Evolutionary conservation across 2,888 invertebrate species (phyloP), one percentile per base, ranked within the genome.

Genomic region (Tyria jacobaeae): DNA sequence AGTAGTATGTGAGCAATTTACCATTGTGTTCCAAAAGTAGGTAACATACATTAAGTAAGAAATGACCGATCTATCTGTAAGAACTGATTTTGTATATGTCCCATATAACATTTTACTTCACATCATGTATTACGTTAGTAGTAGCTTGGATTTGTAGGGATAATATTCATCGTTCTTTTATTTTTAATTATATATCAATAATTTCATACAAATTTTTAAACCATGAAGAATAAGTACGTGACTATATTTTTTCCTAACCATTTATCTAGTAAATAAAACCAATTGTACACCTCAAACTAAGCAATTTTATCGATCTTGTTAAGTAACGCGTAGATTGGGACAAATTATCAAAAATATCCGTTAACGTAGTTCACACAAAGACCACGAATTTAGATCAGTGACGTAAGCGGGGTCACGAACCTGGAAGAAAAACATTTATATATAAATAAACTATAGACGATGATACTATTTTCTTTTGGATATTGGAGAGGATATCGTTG

Each of bases 331-430:
- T 21, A 68, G 73, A 76, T 64, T 54, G 60, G 64, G 58, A 60
- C 70, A 58, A 68, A 70, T 64, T 59, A 68, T 62, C 66, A 66
- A 66, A 64, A 70, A 76, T 64, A 74, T 68, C 68, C 64, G 55
- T 68, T 66, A 62, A 44, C 48, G 17, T 47, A 35, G 47, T 57
- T 57, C 44, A 37, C 37, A 41, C 57, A 34, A 27, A 53, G 41
- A 52, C 56, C 53, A 60, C 51, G 60, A 71, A 70, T 71, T 60
- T 53, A 53, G 74, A 68, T 66, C 66, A 60, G 53, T 66, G 71
- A 67, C 58, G 65, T 60, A 66, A 75, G 52, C 54, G 21, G 63
- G 68, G 63, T 71, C 53, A 51, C 35, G 44, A 60, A 66, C 55
- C 63, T 65, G 48, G 21, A 62, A 62, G 57, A 57, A 49, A 57